phyloP scores from a whole-genome alignment of 2,797 vertebrate genomes.

The Spea hammondii region DNA sequence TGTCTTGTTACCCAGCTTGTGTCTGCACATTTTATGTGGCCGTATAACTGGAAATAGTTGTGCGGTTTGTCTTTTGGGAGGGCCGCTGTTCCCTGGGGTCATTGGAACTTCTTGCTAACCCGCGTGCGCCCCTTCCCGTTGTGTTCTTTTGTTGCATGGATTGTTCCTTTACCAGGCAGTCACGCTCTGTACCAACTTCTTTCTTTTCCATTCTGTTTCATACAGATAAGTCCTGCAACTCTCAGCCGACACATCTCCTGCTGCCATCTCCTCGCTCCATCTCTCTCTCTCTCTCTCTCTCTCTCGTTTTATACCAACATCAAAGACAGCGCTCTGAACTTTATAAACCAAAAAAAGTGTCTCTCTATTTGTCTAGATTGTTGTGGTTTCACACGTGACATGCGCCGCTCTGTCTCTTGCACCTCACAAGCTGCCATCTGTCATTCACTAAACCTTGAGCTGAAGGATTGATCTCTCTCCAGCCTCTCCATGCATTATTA shows the following conservation, averaged over 20 bases:
- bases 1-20: background rate
- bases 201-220: constrained; percentile 64
- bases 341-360: constrained; percentile 1
- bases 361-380: background rate
- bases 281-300: constrained; percentile 4
- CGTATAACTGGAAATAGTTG: background rate
- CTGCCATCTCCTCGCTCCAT: constrained; percentile 52
- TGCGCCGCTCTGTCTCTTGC: too few relatives aligned
- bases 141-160: background rate
- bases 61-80: background rate
- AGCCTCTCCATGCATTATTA: too few relatives aligned
- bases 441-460: too few relatives aligned
- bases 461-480: too few relatives aligned
- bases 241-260: constrained; percentile 57
- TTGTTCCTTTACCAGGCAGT: too few relatives aligned
- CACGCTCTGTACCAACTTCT: background rate
- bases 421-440: too few relatives aligned
- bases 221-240: constrained; percentile 67
- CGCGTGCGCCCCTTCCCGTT: background rate
- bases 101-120: constrained; percentile 1
- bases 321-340: background rate
- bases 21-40: too few relatives aligned
- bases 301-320: background rate
- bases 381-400: too few relatives aligned
- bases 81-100: constrained; percentile 7